Percentiles rank a stretch among this genome's conserved stretches.
These are phyloP conservation scores for Zootoca vivipara DNA, from an alignment of 2,113 vertebrate species.

Conservation along the genomic window DNA sequence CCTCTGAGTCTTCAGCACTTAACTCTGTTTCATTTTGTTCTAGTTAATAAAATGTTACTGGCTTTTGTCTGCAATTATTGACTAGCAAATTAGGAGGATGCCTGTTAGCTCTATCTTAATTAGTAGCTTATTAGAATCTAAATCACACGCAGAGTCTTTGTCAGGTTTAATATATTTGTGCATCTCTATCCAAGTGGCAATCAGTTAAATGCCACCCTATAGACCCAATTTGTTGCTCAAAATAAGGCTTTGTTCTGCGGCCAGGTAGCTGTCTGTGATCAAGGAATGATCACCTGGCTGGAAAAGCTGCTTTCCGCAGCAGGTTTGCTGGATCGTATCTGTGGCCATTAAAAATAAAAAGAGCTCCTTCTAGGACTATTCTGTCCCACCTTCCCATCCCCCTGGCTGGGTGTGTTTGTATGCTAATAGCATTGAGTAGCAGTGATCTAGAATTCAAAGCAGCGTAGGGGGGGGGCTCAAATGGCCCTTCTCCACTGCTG, in stretches of 20 bases:
- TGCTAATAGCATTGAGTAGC: background rate
- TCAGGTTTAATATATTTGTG: slow-evolving; percentile 33
- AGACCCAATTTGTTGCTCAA: background rate
- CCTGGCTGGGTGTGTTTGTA: too few relatives aligned
- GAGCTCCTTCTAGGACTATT: background rate
- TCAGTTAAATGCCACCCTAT: background rate
- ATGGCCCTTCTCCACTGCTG: too few relatives aligned
- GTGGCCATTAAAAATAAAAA: background rate
- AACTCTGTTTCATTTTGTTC: slow-evolving; percentile 7
- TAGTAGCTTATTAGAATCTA: slow-evolving; percentile 36
- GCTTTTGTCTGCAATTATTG: slow-evolving; percentile 35
- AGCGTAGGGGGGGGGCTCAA: too few relatives aligned
- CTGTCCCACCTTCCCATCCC: background rate
- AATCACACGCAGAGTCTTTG: slow-evolving; percentile 18
- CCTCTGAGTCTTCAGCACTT: background rate
- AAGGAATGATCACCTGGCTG: background rate
- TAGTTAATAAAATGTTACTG: slow-evolving; percentile 30
- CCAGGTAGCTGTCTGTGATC: background rate
- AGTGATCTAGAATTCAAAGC: background rate
- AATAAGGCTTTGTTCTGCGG: background rate
- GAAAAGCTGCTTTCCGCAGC: background rate
- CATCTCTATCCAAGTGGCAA: slow-evolving; percentile 2
- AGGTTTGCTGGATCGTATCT: background rate
- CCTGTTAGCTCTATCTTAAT: slow-evolving; percentile 33
- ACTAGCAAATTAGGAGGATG: slow-evolving; percentile 16